phyloP scores from a whole-genome alignment of 1,140 invertebrate species.

The Calycopis cecrops region DNA sequence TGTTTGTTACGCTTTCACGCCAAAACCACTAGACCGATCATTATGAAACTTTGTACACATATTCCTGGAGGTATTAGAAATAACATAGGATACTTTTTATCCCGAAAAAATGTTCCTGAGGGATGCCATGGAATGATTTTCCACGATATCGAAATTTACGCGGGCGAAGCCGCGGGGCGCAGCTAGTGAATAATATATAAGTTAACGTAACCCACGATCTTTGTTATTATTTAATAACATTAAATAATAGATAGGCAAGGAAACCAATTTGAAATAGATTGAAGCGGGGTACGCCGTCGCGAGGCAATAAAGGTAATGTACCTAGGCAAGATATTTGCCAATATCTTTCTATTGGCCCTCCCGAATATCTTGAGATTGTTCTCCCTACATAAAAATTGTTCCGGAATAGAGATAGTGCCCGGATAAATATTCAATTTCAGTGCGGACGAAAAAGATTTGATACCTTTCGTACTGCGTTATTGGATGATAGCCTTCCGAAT shows the following conservation, averaged over 20 bases:
- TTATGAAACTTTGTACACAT: too few relatives aligned
- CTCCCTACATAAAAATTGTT: constrained; percentile 74
- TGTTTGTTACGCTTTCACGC: too few relatives aligned
- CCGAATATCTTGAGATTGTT: constrained; percentile 71
- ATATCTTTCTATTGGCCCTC: constrained; percentile 70
- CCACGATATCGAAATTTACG: too few relatives aligned
- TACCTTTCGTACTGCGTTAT: constrained; percentile 73
- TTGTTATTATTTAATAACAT: constrained; percentile 30
- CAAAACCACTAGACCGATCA: too few relatives aligned
- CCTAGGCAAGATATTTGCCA: constrained; percentile 68
- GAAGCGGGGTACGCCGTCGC: constrained; percentile 56
- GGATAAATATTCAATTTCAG: constrained; percentile 75
- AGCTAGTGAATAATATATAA: not conserved
- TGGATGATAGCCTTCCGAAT: constrained; percentile 70
- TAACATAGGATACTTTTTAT: too few relatives aligned
- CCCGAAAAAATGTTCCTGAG: too few relatives aligned
- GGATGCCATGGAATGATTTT: too few relatives aligned
- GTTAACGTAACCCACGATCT: constrained; percentile 15
- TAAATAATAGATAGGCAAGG: constrained; percentile 44
- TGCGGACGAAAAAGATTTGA: constrained; percentile 73
- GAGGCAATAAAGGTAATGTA: constrained; percentile 72
- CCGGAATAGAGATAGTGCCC: constrained; percentile 73
- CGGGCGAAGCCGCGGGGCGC: too few relatives aligned
- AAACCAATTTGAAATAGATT: constrained; percentile 61
- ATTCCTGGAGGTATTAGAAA: too few relatives aligned